A percentile compares a stretch with the other conserved stretches of the same genome.
Evolutionary conservation across 2,113 vertebrate species (phyloP).

Genomic region (Psophia crepitans): DNA sequence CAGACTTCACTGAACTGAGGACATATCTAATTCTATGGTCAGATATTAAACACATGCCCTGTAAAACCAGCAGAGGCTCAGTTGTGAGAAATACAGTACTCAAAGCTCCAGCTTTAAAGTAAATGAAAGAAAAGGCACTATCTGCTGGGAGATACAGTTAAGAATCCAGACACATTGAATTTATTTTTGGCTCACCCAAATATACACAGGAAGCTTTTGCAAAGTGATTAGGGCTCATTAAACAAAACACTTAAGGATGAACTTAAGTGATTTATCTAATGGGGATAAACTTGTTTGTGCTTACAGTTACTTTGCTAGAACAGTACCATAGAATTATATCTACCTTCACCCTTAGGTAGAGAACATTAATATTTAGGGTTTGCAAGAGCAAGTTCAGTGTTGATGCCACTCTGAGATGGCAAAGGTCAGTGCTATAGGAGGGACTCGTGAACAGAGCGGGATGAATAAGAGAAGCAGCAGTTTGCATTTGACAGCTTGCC

Average conservation of each 20-base stretch:
- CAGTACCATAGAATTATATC: neutral
- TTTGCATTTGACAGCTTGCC: neutral
- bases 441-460: neutral
- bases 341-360: neutral
- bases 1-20: neutral
- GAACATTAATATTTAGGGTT: neutral
- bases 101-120: neutral
- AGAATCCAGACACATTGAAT: neutral
- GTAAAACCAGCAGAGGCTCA: neutral
- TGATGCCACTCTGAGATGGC: neutral
- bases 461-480: neutral
- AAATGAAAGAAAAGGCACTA: neutral
- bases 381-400: neutral
- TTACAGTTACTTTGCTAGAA: neutral
- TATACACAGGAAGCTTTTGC: neutral
- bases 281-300: neutral
- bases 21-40: neutral
- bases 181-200: constrained; percentile 41
- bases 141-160: neutral
- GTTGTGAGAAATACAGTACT: neutral
- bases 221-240: constrained; percentile 23
- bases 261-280: neutral
- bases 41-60: neutral
- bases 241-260: constrained; percentile 7
- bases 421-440: neutral